A percentile compares a stretch with the other conserved stretches of the same genome.
These are phyloP conservation scores for Lacanobia wlatinum DNA, from an alignment of 2,888 invertebrate genomes.

Conservation along the genomic window DNA sequence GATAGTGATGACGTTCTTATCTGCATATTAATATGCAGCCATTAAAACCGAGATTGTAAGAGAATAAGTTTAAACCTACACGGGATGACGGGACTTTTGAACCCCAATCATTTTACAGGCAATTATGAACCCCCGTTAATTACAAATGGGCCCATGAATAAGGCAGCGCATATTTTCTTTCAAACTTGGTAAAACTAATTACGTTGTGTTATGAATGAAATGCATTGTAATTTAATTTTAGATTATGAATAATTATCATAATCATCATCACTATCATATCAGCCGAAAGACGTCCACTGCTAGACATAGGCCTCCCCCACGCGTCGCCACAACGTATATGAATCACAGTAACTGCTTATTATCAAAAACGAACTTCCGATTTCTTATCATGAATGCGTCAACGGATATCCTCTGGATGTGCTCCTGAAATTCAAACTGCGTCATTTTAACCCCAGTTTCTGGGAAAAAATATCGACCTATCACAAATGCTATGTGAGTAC, in stretches of 20 bases:
- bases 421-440: background rate
- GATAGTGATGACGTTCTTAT: too few species aligned
- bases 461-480: too few species aligned
- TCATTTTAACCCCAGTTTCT: background rate
- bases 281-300: too few species aligned
- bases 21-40: constrained; percentile 5
- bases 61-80: constrained; percentile 18
- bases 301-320: too few species aligned
- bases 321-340: constrained; percentile 5
- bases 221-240: constrained; percentile 1
- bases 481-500: too few species aligned
- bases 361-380: constrained; percentile 9
- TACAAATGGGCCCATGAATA: constrained; percentile 42
- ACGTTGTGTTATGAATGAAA: constrained; percentile 16
- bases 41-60: constrained; percentile 9
- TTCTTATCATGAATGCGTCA: constrained; percentile 5
- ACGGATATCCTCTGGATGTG: constrained; percentile 25
- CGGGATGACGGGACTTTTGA: constrained; percentile 32
- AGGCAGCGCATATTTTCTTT: constrained; percentile 28
- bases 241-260: background rate
- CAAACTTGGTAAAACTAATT: constrained; percentile 36
- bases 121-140: constrained; percentile 49
- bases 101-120: constrained; percentile 52
- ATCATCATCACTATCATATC: too few species aligned
- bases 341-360: background rate